Evolutionary conservation across 1,140 invertebrate species (phyloP), one percentile per base, ranked within the genome.

Genomic region (Cydia amplana): DNA sequence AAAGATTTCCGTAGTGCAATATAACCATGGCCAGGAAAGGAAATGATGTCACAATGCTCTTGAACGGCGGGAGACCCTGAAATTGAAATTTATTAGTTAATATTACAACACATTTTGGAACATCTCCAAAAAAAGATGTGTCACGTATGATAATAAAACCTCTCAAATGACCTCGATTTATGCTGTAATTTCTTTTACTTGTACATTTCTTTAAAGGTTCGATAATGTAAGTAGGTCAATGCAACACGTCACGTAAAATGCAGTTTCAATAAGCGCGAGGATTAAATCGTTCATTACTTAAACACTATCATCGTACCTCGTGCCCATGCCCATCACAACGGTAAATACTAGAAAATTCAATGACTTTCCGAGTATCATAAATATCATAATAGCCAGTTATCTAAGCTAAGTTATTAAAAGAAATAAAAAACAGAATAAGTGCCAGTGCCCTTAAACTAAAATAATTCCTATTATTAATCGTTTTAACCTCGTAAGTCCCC

Each of bases 1-100:
- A 97, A 83, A 96, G 93, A 79, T 96, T 96, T 32, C 96, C 96
- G 81, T 96, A 96, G 79, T 97, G 96, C n/a, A 96, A 88, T 76
- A 95, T 88, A 5, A 94, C 78, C 76, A 96, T 89, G 0, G 94
- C 94, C 87, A 95, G 93, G 84, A 96, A 96, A 36, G 96, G 96
- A 46, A 95, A 77, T 0, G 96, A 96, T 2, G 94, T 93, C 1
- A 93, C 79, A 23, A 96, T 94, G 36, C 93, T 87, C 79, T 90
- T 93, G 78, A 95, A 95, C 60, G 95, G 95, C 16, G 94, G 93
- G 72, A 93, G 85, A 76, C 91, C 88, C 94, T 95, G 82, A 77
- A 90, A 90, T 49, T 64, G 79, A 81, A 75, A 74, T 72, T 75
- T 70, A 70, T 70, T 40, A 60, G 18, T 43, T 43, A 46, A 46